Percentiles rank a stretch among this genome's conserved stretches.
Evolutionary conservation across 2,797 vertebrate genomes (phyloP).

Genomic region (Pangasius macronema): DNA sequence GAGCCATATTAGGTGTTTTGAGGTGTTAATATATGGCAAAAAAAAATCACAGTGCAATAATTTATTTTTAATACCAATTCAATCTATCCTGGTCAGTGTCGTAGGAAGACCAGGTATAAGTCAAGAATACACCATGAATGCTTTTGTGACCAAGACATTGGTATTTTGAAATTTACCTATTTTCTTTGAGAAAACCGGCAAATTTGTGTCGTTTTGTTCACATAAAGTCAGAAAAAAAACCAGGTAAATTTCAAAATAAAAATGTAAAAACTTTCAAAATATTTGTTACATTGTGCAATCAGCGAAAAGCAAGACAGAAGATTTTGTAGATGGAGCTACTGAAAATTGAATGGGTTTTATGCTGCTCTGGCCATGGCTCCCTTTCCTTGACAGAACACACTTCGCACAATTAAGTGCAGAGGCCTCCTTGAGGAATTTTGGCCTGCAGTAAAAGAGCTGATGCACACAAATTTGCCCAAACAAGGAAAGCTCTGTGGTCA

Average conservation of each 20-base stretch:
- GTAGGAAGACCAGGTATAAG: neutral
- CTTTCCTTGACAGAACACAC: conserved; percentile 55
- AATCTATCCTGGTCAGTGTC: neutral
- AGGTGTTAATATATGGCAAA: neutral
- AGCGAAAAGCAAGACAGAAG: neutral
- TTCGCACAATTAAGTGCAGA: conserved; percentile 54
- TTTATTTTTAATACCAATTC: neutral
- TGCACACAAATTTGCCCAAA: conserved; percentile 62
- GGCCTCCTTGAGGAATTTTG: conserved; percentile 72
- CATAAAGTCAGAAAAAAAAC: no score
- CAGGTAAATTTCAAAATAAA: no score
- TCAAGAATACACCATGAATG: neutral
- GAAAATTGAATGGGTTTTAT: neutral
- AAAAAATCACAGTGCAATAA: neutral
- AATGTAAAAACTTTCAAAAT: no score
- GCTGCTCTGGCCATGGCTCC: neutral
- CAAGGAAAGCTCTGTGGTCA: conserved; percentile 70
- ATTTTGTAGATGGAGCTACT: neutral
- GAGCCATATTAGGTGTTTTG: neutral
- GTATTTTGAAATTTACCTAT: no score
- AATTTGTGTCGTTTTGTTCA: no score
- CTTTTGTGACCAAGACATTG: no score
- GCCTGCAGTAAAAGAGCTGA: conserved; percentile 59
- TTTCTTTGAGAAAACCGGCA: no score
- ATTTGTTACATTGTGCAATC: neutral